phyloP scores from a whole-genome alignment of 2,888 invertebrate species.

The Scaptomyza polygonia region DNA sequence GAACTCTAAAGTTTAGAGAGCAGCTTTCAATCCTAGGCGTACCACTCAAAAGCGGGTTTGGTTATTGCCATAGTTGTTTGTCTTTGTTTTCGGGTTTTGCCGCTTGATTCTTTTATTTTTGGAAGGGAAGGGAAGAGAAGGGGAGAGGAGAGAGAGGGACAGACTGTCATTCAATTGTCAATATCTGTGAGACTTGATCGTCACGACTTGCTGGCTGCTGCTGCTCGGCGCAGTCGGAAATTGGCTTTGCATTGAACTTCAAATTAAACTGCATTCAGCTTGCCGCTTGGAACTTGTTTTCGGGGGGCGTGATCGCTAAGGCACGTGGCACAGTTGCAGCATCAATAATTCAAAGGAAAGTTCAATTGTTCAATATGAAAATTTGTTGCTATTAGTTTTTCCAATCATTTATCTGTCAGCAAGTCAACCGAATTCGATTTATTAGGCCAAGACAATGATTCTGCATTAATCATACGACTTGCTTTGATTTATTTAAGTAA shows the following conservation, averaged over 20 bases:
- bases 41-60: conserved; percentile 35
- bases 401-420: neutral
- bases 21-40: conserved; percentile 13
- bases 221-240: conserved; percentile 44
- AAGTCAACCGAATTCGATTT: neutral
- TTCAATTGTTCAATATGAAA: conserved; percentile 2
- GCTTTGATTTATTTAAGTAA: conserved; percentile 9
- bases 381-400: neutral
- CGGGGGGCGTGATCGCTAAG: conserved; percentile 32
- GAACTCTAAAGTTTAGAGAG: conserved; percentile 3
- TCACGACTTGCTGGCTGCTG: conserved; percentile 59
- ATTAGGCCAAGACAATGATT: neutral
- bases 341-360: conserved; percentile 44
- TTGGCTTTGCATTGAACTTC: conserved; percentile 73
- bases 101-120: conserved; percentile 5
- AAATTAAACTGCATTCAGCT: conserved; percentile 65
- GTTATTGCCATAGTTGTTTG: conserved; percentile 15
- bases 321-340: conserved; percentile 44
- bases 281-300: conserved; percentile 26
- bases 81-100: conserved; percentile 3
- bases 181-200: conserved; percentile 67
- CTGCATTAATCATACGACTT: neutral
- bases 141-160: too few species aligned
- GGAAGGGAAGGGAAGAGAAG: neutral
- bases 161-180: conserved; percentile 75